These are phyloP conservation scores for Coptodon rendalli DNA, from an alignment of 2,113 vertebrate genomes.

Conservation along the genomic window DNA sequence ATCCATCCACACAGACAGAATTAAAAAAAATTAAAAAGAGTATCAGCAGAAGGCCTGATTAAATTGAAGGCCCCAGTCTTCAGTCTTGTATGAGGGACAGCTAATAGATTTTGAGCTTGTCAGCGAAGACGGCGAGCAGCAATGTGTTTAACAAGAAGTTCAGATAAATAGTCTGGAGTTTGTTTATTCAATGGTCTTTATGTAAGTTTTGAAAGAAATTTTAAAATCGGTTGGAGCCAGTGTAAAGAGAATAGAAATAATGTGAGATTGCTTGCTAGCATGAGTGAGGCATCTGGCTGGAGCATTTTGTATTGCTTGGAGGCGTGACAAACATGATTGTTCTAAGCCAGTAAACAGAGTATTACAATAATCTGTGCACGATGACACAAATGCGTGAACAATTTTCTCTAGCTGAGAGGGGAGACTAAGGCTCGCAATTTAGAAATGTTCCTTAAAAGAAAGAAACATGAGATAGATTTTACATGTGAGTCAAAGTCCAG, in stretches of 20 bases:
- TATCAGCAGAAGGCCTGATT: not conserved
- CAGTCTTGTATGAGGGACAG: not conserved
- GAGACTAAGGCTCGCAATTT: not conserved
- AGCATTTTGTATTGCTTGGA: not conserved
- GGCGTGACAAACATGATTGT: not conserved
- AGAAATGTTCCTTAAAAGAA: not conserved
- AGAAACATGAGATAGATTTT: not conserved
- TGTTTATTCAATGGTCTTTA: not conserved
- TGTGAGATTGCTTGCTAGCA: not conserved
- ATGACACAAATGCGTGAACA: not conserved
- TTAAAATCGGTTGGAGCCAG: not conserved
- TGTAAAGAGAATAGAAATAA: not conserved
- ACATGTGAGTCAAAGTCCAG: not conserved
- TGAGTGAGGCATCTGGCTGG: not conserved
- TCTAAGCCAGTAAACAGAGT: not conserved
- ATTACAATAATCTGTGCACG: not conserved
- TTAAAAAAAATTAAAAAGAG: accelerated
- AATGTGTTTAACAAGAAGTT: not conserved
- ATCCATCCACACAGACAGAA: accelerated
- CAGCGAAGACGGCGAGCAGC: accelerated
- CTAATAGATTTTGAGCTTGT: not conserved
- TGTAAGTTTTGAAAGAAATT: accelerated
- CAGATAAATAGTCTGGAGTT: accelerated
- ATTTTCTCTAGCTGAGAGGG: accelerated
- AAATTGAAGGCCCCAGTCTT: not conserved